A percentile compares a stretch with the other conserved stretches of the same genome.
Evolutionary conservation across 2,113 vertebrate genomes (phyloP).

Genomic region (Eulemur macaco): DNA sequence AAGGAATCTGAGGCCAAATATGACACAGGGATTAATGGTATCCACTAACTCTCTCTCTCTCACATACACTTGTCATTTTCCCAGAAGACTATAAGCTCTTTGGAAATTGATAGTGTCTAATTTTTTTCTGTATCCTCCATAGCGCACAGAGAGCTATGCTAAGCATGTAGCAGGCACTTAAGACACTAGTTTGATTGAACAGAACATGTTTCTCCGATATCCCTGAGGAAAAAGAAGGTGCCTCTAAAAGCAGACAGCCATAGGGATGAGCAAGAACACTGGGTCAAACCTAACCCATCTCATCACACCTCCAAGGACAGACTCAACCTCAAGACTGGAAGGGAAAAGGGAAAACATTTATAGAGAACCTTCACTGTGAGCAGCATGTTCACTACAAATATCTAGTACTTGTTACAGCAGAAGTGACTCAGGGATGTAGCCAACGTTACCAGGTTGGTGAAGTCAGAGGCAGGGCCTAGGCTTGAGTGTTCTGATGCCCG

Average conservation of each 20-base stretch:
- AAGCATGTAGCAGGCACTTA: neutral
- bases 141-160: neutral
- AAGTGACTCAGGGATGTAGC: neutral
- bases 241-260: neutral
- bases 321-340: neutral
- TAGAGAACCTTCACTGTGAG: neutral
- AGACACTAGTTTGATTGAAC: neutral
- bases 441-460: neutral
- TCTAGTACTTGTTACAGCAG: neutral
- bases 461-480: neutral
- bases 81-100: neutral
- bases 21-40: neutral
- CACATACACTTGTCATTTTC: neutral
- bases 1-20: neutral
- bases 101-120: neutral
- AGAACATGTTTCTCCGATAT: constrained; percentile 6
- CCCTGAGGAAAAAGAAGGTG: neutral
- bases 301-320: neutral
- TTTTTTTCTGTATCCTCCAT: neutral
- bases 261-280: neutral
- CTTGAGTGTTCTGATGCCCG: neutral
- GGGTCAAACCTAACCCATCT: neutral
- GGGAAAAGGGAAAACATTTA: neutral
- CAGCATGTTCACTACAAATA: neutral
- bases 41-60: neutral